Percentiles rank a stretch among this genome's conserved stretches.
These are phyloP conservation scores for Hyperoodon ampullatus DNA, from an alignment of 2,113 vertebrate genomes.

Conservation along the genomic window DNA sequence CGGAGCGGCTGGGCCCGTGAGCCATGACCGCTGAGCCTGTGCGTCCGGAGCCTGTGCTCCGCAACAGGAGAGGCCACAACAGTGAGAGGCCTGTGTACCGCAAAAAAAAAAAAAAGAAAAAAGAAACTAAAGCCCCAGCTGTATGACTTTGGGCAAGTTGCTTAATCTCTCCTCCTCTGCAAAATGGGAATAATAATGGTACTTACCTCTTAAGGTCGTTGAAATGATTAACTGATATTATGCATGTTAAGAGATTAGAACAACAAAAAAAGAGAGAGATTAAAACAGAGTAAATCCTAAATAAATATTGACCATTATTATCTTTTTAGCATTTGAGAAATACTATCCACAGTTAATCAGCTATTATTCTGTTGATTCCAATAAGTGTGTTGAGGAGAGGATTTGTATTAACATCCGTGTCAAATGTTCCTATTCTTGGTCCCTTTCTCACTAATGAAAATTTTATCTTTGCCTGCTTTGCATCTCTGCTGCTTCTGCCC, in stretches of 20 bases:
- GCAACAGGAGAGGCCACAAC: no score
- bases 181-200: constrained; percentile 31
- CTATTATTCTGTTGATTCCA: background rate
- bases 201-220: background rate
- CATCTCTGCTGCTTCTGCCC: background rate
- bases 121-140: background rate
- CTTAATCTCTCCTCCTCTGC: background rate
- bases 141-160: background rate
- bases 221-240: background rate
- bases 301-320: background rate
- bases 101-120: no score
- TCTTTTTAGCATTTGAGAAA: constrained; percentile 23
- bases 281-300: background rate
- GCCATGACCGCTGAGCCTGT: no score
- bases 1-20: no score
- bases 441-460: background rate
- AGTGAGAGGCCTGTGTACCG: no score
- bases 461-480: background rate
- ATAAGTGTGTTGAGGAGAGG: background rate
- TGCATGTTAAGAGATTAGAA: background rate
- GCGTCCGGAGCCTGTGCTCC: no score
- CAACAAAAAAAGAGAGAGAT: no score
- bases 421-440: background rate
- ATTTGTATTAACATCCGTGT: background rate
- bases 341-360: background rate